Evolutionary conservation across 2,797 vertebrate species (phyloP), one percentile per base, ranked within the genome.

Genomic region (Muscicapa striata): DNA sequence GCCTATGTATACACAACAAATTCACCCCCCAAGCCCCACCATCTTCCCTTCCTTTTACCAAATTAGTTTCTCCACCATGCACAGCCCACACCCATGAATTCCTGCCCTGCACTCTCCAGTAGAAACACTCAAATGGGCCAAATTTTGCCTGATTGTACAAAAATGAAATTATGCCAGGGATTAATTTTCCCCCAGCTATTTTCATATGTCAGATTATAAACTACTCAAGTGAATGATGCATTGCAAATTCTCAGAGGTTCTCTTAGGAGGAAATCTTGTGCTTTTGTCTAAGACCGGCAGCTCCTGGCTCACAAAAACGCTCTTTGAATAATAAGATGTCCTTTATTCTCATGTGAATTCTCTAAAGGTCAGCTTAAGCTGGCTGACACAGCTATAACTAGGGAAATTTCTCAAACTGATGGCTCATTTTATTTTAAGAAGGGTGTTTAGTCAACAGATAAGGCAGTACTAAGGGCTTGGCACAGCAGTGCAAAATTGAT

Each of bases 361-460:
- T 79, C 63, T 79, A 95, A 96, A 96, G 93, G 94, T 95, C 94
- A 94, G 43, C n/a, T 87, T 84, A 82, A 95, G 86, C 74, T 84
- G 87, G 74, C 89, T 89, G 87, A 87, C 84, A 92, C 72, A 92
- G 91, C 55, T 86, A 32, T 90, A 90, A 82, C 63, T 82, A 49
- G 57, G 91, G 88, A 93, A 93, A 93, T 93, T 90, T 94, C 83
- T 96, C 94, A 95, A 81, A 79, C 20, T 69, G 90, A 86, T 89
- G 77, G 90, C 40, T 96, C 88, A 75, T 94, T 94, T 79, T 79
- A 22, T 94, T 93, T 89, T 93, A 58, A 95, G 88, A 76, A 87
- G 59, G 51, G 46, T 91, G 77, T 95, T 95, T 90, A 95, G 77
- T 88, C 93, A 93, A 93, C 73, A 91, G 73, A 87, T 93, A 88